Evolutionary conservation across 2,113 vertebrate species (phyloP).

Genomic region (Oreochromis spilurus): DNA sequence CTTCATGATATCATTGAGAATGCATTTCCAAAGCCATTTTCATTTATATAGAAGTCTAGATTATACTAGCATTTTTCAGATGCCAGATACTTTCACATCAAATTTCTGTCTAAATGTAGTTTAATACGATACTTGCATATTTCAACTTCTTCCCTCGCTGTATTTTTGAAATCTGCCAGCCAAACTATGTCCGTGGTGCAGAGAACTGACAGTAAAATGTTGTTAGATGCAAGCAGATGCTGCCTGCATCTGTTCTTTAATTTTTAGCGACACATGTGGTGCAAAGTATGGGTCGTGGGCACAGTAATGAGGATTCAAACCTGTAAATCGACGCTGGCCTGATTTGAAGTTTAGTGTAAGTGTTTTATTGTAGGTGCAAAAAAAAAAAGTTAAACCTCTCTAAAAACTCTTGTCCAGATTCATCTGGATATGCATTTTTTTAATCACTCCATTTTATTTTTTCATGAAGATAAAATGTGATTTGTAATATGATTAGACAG

Average conservation of each 20-base stretch:
- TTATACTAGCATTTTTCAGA: background rate
- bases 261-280: background rate
- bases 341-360: background rate
- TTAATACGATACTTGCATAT: background rate
- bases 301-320: background rate
- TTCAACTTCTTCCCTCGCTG: background rate
- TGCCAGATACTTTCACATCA: background rate
- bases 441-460: background rate
- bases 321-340: background rate
- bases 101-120: background rate
- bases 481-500: background rate
- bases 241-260: background rate
- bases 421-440: background rate
- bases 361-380: accelerated
- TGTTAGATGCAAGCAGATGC: slow-evolving; percentile 5
- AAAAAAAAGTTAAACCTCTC: background rate
- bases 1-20: background rate
- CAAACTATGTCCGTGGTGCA: background rate
- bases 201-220: background rate
- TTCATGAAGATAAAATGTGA: background rate
- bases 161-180: background rate
- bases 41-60: background rate
- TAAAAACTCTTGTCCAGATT: background rate
- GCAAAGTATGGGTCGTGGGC: background rate
- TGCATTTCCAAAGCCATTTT: background rate